Evolutionary conservation across 30 jellyfish, hydroid and myxozoan species (phyloP).

Genomic region (Nemopilema nomurai): DNA sequence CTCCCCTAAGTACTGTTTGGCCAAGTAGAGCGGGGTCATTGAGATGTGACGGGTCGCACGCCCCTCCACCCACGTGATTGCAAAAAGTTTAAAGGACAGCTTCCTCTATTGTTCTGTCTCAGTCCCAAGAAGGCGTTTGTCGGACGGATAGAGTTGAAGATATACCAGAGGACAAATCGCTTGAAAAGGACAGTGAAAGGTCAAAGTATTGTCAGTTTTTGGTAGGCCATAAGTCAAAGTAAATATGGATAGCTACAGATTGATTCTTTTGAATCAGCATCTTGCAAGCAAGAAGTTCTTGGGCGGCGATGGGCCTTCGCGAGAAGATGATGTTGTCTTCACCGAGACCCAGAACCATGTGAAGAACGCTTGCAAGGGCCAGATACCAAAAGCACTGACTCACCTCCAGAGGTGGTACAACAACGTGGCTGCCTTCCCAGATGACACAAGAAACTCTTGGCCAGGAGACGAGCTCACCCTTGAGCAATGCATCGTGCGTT

Average conservation of each 20-base stretch:
- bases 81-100: background rate
- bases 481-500: constrained; percentile 54
- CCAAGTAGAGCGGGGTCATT: background rate
- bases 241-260: constrained; percentile 58
- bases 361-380: constrained; percentile 37
- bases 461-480: constrained; percentile 40
- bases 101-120: constrained; percentile 40
- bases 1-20: background rate
- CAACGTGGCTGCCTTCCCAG: constrained; percentile 46
- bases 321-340: constrained; percentile 54
- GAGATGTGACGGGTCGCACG: constrained; percentile 39
- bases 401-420: constrained; percentile 40
- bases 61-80: constrained; percentile 30
- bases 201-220: background rate
- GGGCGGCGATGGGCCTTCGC: constrained; percentile 63
- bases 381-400: constrained; percentile 47
- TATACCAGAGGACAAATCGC: background rate
- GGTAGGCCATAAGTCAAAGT: background rate
- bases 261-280: constrained; percentile 43
- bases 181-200: constrained; percentile 12
- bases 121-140: constrained; percentile 41
- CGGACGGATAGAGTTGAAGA: background rate
- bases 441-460: constrained; percentile 42
- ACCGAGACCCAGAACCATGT: constrained; percentile 35
- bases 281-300: constrained; percentile 24